Conservation (phyloP, 1,140 invertebrate species). For the Conus betulinus region DNA sequence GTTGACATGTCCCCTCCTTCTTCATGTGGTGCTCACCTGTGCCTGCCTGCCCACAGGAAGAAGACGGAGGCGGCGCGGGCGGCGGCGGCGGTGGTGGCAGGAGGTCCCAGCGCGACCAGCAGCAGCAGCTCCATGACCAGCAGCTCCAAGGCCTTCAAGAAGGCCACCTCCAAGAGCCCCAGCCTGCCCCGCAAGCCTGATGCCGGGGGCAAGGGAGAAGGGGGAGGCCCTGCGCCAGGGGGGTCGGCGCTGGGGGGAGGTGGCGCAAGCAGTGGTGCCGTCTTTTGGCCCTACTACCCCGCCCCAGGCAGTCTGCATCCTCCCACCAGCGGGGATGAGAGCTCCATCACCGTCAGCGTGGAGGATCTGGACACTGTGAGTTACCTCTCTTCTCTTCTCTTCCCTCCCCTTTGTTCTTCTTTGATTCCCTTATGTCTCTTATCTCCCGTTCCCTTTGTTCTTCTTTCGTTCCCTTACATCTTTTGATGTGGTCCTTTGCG, state of each 20-base stretch:
- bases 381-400: constrained; percentile 47
- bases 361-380: constrained; percentile 69
- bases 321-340: constrained; percentile 48
- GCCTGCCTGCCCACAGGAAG: constrained; percentile 57
- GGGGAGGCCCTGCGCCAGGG: constrained; percentile 36
- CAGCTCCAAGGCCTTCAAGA: constrained; percentile 58
- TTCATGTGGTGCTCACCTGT: too few species aligned
- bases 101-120: neutral
- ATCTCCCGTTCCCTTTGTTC: too few species aligned
- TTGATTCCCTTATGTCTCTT: too few species aligned
- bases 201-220: constrained; percentile 13
- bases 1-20: too few species aligned
- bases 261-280: neutral
- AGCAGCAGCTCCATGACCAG: neutral
- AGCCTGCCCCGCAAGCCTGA: constrained; percentile 54
- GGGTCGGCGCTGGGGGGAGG: neutral
- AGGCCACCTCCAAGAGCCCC: constrained; percentile 67
- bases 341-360: constrained; percentile 59
- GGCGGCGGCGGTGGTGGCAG: constrained; percentile 35
- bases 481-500: too few species aligned
- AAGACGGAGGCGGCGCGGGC: constrained; percentile 61
- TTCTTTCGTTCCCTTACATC: too few species aligned
- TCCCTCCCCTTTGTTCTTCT: neutral
- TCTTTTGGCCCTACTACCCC: constrained; percentile 45
- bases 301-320: constrained; percentile 55